Evolutionary conservation across 1,140 invertebrate species (phyloP).

Genomic region (Ephestia elutella): DNA sequence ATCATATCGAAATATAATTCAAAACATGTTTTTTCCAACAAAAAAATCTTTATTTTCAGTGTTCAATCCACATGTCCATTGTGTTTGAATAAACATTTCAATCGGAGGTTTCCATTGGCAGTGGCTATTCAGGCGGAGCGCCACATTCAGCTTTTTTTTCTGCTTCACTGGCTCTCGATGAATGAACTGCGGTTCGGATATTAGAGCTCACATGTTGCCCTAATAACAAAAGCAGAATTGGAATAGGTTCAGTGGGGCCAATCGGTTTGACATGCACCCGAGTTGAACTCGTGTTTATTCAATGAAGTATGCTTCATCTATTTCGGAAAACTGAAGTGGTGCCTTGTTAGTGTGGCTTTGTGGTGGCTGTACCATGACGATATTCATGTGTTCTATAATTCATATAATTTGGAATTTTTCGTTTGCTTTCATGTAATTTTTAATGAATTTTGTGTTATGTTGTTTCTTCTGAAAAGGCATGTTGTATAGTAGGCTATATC

Average conservation of each 20-base stretch:
- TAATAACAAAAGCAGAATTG: conserved; percentile 1
- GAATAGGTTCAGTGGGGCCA: neutral
- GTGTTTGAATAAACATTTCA: conserved; percentile 67
- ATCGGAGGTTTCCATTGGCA: conserved; percentile 56
- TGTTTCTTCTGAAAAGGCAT: no score
- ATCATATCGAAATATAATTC: neutral
- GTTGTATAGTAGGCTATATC: no score
- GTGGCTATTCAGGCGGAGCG: conserved; percentile 44
- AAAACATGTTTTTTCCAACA: neutral
- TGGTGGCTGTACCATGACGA: no score
- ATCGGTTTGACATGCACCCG: conserved; percentile 1
- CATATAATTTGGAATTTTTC: no score
- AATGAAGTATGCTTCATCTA: neutral
- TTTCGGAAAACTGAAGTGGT: neutral
- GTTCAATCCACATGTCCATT: conserved; percentile 48
- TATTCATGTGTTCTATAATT: neutral
- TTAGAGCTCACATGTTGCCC: conserved; percentile 36
- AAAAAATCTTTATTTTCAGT: neutral
- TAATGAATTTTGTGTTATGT: no score
- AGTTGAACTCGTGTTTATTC: neutral
- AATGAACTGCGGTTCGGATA: conserved; percentile 53
- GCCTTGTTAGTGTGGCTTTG: neutral
- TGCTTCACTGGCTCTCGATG: conserved; percentile 48
- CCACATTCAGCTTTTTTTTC: conserved; percentile 60
- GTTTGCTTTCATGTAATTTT: no score